Conservation (phyloP, 2,888 invertebrate genomes). For the Erannis defoliaria region DNA sequence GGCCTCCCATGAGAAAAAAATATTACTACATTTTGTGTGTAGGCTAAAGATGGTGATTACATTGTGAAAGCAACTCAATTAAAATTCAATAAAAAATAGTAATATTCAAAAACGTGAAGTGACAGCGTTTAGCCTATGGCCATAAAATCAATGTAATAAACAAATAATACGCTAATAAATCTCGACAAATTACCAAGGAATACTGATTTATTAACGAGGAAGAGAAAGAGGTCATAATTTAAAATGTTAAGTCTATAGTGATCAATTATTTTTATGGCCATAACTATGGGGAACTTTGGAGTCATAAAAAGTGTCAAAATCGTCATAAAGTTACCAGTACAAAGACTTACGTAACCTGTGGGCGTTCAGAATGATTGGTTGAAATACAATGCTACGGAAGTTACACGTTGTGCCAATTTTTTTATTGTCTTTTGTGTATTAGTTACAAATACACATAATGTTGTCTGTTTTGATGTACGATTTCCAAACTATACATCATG, state of each 20-base stretch:
- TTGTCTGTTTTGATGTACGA: too few species aligned
- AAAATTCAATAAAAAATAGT: constrained; percentile 11
- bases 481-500: too few species aligned
- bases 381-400: constrained; percentile 14
- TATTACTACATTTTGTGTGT: too few species aligned
- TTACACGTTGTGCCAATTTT: not conserved
- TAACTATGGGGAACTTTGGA: constrained; percentile 7
- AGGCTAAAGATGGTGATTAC: too few species aligned
- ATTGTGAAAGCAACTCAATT: constrained; percentile 2
- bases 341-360: constrained; percentile 14
- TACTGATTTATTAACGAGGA: constrained; percentile 24
- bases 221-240: constrained; percentile 23
- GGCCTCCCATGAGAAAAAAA: too few species aligned
- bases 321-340: constrained; percentile 15
- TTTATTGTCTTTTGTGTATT: constrained; percentile 1
- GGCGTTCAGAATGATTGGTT: constrained; percentile 6
- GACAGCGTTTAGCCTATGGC: constrained; percentile 20
- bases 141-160: constrained; percentile 7
- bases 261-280: constrained; percentile 28
- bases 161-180: constrained; percentile 23
- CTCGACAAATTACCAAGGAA: constrained; percentile 18
- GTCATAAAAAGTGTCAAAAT: constrained; percentile 13
- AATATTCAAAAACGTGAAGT: not conserved
- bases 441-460: too few species aligned
- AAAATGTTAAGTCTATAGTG: constrained; percentile 19